Conservation (phyloP, 2,797 vertebrate species). For the Brachyrhaphis roseni region DNA sequence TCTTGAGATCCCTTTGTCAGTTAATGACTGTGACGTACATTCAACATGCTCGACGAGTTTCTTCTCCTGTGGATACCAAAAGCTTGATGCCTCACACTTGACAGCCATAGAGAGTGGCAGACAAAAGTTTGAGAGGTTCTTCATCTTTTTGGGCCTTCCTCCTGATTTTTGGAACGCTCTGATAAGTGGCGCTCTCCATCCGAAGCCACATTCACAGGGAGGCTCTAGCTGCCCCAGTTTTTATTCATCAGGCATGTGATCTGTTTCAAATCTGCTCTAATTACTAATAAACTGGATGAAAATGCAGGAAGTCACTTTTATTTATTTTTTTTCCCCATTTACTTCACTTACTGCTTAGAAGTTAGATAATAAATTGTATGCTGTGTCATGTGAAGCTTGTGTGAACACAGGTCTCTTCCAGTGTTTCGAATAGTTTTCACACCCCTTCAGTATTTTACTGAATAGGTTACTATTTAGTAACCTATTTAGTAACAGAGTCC, state of each 20-base stretch:
- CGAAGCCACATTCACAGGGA: conserved; percentile 37
- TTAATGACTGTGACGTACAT: conserved; percentile 42
- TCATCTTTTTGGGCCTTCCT: conserved; percentile 50
- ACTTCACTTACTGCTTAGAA: neutral
- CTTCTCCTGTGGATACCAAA: conserved; percentile 44
- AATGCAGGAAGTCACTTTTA: conserved; percentile 10
- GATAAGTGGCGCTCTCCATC: conserved; percentile 39
- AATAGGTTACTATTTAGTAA: neutral
- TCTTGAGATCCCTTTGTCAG: conserved; percentile 58
- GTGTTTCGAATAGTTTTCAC: neutral
- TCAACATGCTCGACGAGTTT: conserved; percentile 56
- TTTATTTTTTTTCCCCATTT: neutral
- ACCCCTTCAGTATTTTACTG: neutral
- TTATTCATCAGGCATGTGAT: conserved; percentile 23
- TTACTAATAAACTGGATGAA: conserved; percentile 25
- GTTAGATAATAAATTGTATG: neutral
- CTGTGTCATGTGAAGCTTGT: neutral
- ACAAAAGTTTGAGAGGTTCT: conserved; percentile 54
- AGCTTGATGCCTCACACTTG: conserved; percentile 50
- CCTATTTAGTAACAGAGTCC: neutral
- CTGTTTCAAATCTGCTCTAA: conserved; percentile 21
- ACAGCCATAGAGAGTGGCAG: conserved; percentile 50
- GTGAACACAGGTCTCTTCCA: neutral
- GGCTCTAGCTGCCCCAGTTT: conserved; percentile 26
- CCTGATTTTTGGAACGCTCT: conserved; percentile 53